Conservation (phyloP, 1,140 invertebrate genomes). For the Pogonomyrmex barbatus region DNA sequence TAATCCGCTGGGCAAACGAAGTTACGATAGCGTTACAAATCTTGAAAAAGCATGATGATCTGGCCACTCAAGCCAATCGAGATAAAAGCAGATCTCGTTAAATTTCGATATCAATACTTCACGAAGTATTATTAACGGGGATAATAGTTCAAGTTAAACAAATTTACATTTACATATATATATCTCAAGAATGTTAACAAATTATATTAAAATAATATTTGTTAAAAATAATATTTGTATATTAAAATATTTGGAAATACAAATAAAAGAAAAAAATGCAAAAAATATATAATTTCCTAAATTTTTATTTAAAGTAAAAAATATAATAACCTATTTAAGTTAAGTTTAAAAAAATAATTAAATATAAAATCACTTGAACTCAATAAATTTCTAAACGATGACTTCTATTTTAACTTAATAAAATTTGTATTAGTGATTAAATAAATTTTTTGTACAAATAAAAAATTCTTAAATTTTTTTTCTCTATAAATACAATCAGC, state of each 20-base stretch:
- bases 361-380: not conserved
- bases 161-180: not conserved
- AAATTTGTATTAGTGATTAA: not conserved
- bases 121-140: not conserved
- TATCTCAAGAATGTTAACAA: not conserved
- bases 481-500: not conserved
- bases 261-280: not conserved
- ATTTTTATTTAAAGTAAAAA: not conserved
- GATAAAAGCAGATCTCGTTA: constrained; percentile 29
- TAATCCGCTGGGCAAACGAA: constrained; percentile 50
- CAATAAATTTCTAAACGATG: not conserved
- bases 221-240: not conserved
- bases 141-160: not conserved
- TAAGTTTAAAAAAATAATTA: not conserved
- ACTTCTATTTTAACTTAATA: not conserved
- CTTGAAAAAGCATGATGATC: constrained; percentile 26
- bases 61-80: not conserved
- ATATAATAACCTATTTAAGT: not conserved
- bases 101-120: constrained; percentile 4
- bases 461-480: not conserved
- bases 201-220: constrained; percentile 2
- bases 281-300: not conserved
- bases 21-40: constrained; percentile 46
- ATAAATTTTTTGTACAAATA: not conserved
- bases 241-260: not conserved